Percentiles rank a stretch among this genome's conserved stretches.
Evolutionary conservation across 2,888 invertebrate species (phyloP).

Genomic region (Hyposoter dolosus): DNA sequence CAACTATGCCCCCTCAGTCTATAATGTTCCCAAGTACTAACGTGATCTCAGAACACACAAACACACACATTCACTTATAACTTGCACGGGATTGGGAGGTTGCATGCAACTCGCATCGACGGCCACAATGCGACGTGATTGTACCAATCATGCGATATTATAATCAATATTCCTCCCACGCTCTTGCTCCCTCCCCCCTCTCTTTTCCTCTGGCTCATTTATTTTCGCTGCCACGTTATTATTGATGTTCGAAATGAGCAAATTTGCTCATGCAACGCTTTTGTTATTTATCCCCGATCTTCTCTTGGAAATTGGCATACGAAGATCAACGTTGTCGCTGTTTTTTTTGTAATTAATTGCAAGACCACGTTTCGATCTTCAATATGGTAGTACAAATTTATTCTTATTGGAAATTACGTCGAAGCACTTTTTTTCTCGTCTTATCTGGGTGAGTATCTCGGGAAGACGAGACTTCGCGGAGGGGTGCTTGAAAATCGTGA

Average conservation of each 20-base stretch:
- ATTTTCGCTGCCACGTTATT: not conserved
- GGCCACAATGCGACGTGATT: slow-evolving; percentile 80
- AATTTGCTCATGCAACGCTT: not conserved
- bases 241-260: not conserved
- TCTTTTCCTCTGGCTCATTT: slow-evolving; percentile 45
- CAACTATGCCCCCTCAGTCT: slow-evolving; percentile 37
- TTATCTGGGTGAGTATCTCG: slow-evolving; percentile 2
- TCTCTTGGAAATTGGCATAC: not conserved
- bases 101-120: slow-evolving; percentile 79
- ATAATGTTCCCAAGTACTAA: slow-evolving; percentile 54
- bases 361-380: not conserved
- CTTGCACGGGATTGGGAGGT: slow-evolving; percentile 69
- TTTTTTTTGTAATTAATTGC: not conserved
- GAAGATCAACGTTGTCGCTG: not conserved
- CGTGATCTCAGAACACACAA: slow-evolving; percentile 33
- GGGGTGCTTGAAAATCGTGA: slow-evolving; percentile 70
- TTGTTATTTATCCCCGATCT: not conserved
- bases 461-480: not conserved
- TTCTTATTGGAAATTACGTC: slow-evolving; percentile 14
- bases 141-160: slow-evolving; percentile 83
- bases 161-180: slow-evolving; percentile 81
- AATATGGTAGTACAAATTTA: not conserved
- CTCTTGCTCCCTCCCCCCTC: slow-evolving; percentile 43
- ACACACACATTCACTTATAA: slow-evolving; percentile 28
- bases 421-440: slow-evolving; percentile 14